These are phyloP conservation scores for Scaptomyza cyrtandrae DNA, from an alignment of 2,888 invertebrate species.

Conservation along the genomic window DNA sequence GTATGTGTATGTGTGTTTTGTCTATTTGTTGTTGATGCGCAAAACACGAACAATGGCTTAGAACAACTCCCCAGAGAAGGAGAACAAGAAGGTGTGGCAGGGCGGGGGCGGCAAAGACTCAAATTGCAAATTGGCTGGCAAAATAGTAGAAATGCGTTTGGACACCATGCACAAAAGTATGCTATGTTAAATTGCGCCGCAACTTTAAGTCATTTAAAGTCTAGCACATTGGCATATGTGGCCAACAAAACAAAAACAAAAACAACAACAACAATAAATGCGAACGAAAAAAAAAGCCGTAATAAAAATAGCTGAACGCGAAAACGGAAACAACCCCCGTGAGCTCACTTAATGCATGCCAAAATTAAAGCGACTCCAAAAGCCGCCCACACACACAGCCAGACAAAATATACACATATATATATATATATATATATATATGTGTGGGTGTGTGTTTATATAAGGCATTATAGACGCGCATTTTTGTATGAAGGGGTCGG, in stretches of 20 bases:
- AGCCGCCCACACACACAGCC: constrained; percentile 42
- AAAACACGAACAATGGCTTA: constrained; percentile 39
- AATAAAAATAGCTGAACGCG: constrained; percentile 57
- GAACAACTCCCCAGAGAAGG: constrained; percentile 42
- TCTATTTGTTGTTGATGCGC: constrained; percentile 42
- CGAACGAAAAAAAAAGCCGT: constrained; percentile 27
- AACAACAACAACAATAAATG: constrained; percentile 4
- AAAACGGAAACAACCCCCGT: constrained; percentile 78
- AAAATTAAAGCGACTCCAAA: constrained; percentile 78
- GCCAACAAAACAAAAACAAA: constrained; percentile 26
- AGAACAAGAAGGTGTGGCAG: neutral
- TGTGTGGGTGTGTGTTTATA: constrained; percentile 63
- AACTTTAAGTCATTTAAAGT: constrained; percentile 51
- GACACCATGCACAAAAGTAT: constrained; percentile 47
- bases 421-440: constrained; percentile 6
- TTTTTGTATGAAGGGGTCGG: constrained; percentile 51
- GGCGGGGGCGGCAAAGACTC: constrained; percentile 12
- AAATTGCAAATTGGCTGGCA: constrained; percentile 57
- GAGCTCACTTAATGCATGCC: constrained; percentile 81
- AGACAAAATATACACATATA: constrained; percentile 29
- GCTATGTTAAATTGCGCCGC: constrained; percentile 40
- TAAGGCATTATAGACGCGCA: constrained; percentile 78
- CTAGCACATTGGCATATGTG: constrained; percentile 8
- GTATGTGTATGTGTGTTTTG: neutral
- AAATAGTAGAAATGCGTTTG: constrained; percentile 22